phyloP scores from a whole-genome alignment of 2,797 vertebrate genomes.

The Schizopygopsis malacanthus region DNA sequence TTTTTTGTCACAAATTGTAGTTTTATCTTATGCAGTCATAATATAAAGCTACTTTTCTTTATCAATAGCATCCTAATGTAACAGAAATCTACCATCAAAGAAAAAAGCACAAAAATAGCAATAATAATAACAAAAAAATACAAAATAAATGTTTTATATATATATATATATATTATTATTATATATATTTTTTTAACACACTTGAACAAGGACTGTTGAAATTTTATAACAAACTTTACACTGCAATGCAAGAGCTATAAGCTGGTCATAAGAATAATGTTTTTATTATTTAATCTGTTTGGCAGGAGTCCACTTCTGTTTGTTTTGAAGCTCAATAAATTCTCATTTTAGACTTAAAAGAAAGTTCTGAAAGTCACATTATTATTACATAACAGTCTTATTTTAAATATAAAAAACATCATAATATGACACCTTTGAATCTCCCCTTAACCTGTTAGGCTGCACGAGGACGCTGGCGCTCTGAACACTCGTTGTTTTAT shows the following conservation, averaged over 20 bases:
- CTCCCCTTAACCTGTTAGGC: neutral
- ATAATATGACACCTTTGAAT: neutral
- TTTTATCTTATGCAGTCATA: neutral
- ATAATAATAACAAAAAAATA: too few relatives aligned
- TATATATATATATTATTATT: too few relatives aligned
- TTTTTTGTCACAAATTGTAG: neutral
- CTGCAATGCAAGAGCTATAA: neutral
- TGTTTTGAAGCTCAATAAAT: neutral
- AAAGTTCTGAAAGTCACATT: neutral
- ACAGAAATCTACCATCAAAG: neutral
- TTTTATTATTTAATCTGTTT: neutral
- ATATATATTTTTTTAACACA: too few relatives aligned
- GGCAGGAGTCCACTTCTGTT: neutral
- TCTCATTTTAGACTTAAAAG: neutral
- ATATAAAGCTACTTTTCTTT: neutral
- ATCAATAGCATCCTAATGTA: neutral
- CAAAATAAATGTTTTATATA: too few relatives aligned
- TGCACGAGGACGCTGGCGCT: too few relatives aligned
- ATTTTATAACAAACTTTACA: neutral
- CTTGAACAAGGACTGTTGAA: neutral
- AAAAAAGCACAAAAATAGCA: neutral
- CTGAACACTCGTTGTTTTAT: too few relatives aligned
- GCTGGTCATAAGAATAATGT: neutral
- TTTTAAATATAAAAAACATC: neutral
- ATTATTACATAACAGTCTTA: neutral